These are phyloP conservation scores for Nibea albiflora DNA, from an alignment of 2,113 vertebrate genomes.

Conservation along the genomic window DNA sequence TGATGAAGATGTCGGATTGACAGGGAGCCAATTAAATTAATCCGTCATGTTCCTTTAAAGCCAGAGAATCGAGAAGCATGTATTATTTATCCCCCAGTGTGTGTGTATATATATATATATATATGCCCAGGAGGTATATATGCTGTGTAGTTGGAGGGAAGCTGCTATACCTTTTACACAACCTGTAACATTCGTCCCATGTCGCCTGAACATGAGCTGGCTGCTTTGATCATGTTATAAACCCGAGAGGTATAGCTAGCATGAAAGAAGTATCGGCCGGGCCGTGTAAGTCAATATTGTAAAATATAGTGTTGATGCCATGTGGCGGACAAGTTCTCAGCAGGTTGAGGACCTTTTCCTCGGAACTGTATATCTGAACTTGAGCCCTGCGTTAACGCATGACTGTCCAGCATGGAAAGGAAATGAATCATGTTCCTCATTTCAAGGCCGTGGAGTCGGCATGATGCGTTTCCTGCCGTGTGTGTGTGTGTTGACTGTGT, in stretches of 20 bases:
- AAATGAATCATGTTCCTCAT: constrained; percentile 84
- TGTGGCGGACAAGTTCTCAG: background rate
- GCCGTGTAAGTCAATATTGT: background rate
- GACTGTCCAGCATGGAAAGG: constrained; percentile 69
- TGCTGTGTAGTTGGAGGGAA: constrained; percentile 33
- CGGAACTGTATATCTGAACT: constrained; percentile 37
- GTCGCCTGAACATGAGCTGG: constrained; percentile 5
- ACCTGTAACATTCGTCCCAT: constrained; percentile 44
- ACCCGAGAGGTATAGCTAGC: background rate
- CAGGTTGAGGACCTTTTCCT: constrained; percentile 4
- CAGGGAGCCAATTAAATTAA: constrained; percentile 60
- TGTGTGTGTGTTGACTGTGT: constrained; percentile 46
- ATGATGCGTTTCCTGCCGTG: constrained; percentile 75
- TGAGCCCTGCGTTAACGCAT: constrained; percentile 42
- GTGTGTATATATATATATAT: constrained; percentile 41
- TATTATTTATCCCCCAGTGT: constrained; percentile 68
- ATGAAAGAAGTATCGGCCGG: background rate
- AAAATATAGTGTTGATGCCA: constrained; percentile 10
- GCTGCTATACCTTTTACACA: constrained; percentile 29
- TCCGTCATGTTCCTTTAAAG: constrained; percentile 63
- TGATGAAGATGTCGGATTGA: constrained; percentile 68
- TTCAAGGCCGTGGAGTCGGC: constrained; percentile 71
- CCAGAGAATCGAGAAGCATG: constrained; percentile 41
- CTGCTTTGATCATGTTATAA: constrained; percentile 45
- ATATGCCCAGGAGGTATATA: constrained; percentile 29